Conservation (phyloP, 64 coral and sea anemone species). For the Hydrozoanthus tunicans region DNA sequence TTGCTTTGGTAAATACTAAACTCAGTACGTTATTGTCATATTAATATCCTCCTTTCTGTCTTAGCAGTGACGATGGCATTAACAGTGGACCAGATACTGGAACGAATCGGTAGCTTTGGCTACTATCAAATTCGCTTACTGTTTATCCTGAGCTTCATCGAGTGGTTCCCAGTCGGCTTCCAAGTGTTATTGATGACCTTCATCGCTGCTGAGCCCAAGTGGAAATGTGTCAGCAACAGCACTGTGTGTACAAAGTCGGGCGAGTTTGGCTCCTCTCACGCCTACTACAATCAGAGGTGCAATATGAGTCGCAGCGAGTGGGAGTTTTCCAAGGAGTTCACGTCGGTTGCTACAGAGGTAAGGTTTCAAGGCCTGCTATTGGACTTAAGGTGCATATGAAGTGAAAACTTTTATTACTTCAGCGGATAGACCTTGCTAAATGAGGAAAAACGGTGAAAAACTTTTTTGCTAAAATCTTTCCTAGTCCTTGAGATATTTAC, state of each 20-base stretch:
- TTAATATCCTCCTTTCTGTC: background rate
- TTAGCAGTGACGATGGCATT: constrained; percentile 31
- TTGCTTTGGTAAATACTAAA: too few relatives aligned
- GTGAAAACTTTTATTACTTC: too few relatives aligned
- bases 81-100: constrained; percentile 56
- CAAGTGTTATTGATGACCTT: constrained; percentile 65
- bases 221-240: constrained; percentile 49
- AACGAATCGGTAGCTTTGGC: constrained; percentile 73
- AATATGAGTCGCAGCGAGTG: constrained; percentile 47
- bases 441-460: too few relatives aligned
- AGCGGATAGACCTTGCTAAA: too few relatives aligned
- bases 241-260: constrained; percentile 39
- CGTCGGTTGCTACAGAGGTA: constrained; percentile 49
- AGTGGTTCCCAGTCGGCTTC: constrained; percentile 53
- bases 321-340: constrained; percentile 67
- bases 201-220: constrained; percentile 70
- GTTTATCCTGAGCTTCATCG: constrained; percentile 25
- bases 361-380: background rate
- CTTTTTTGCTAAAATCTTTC: too few relatives aligned
- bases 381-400: too few relatives aligned
- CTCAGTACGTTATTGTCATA: too few relatives aligned
- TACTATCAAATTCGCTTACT: constrained; percentile 57
- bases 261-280: background rate
- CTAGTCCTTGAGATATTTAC: too few relatives aligned
- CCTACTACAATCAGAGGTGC: constrained; percentile 57